Evolutionary conservation across 2,113 vertebrate genomes (phyloP).

Genomic region (Rhinoptilus africanus): DNA sequence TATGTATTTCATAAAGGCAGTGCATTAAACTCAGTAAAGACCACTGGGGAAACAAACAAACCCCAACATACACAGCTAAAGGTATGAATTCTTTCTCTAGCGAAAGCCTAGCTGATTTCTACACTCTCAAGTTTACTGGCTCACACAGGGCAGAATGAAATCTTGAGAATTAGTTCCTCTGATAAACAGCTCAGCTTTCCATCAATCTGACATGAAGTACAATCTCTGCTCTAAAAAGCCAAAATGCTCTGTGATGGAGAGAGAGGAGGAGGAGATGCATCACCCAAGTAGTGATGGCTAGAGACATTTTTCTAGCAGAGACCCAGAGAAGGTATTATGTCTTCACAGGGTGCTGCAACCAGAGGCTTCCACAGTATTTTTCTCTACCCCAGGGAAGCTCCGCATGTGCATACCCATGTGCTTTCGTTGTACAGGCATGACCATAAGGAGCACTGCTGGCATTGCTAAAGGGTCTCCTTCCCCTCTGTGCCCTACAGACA

Average conservation of each 20-base stretch:
- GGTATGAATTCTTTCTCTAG: not conserved
- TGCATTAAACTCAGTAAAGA: not conserved
- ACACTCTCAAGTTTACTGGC: not conserved
- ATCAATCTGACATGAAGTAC: slow-evolving; percentile 1
- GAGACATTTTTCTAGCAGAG: not conserved
- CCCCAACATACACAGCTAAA: not conserved
- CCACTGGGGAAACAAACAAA: not conserved
- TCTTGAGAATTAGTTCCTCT: not conserved
- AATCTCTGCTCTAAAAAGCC: not conserved
- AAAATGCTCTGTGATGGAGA: not conserved
- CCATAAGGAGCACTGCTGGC: not conserved
- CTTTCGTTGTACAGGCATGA: not conserved
- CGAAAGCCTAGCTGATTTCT: not conserved
- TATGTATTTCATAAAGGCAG: not conserved
- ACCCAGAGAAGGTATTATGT: not conserved
- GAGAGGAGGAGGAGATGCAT: not conserved
- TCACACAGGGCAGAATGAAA: not conserved
- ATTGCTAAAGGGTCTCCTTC: not conserved
- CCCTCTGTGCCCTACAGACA: not conserved
- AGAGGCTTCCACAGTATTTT: not conserved
- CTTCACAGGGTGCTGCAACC: not conserved
- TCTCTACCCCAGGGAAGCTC: not conserved
- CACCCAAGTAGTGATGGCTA: not conserved
- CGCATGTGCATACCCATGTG: not conserved
- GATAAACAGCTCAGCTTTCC: slow-evolving; percentile 19